Evolutionary conservation across 2,113 vertebrate genomes (phyloP).

Genomic region (Salvelinus fontinalis): DNA sequence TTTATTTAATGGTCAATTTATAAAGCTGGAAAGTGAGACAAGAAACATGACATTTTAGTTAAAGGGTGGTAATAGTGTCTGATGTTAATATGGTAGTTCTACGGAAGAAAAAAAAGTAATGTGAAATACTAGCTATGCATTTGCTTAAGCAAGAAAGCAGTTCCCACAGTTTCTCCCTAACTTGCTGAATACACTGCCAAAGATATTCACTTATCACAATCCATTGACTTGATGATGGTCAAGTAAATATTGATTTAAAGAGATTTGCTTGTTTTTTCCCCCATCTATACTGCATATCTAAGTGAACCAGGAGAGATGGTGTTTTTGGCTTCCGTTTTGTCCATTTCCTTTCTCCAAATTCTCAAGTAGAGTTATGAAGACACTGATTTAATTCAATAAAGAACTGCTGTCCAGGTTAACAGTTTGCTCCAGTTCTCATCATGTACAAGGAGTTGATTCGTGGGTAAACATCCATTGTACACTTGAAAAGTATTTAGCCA

Average conservation of each 20-base stretch:
- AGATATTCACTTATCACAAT: neutral
- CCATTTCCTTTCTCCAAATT: neutral
- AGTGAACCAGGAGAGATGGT: neutral
- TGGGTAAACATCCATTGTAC: neutral
- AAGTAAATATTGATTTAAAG: neutral
- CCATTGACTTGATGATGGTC: neutral
- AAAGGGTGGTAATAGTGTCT: neutral
- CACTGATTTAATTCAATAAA: neutral
- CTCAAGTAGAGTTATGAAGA: slow-evolving; percentile 13
- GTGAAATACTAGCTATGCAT: slow-evolving; percentile 4
- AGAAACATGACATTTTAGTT: neutral
- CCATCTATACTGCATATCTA: neutral
- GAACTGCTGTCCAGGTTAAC: neutral
- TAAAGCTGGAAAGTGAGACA: neutral
- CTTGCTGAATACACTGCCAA: slow-evolving; percentile 10
- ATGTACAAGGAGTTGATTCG: neutral
- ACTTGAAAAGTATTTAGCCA: neutral
- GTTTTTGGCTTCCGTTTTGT: neutral
- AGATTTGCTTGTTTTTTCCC: neutral
- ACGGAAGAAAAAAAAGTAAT: neutral
- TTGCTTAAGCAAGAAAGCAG: neutral
- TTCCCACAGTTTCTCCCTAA: neutral
- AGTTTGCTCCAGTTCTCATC: neutral
- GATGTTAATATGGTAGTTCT: neutral
- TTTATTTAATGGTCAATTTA: neutral